phyloP scores from a whole-genome alignment of 2,888 invertebrate genomes.

The Isotomurus palustris region DNA sequence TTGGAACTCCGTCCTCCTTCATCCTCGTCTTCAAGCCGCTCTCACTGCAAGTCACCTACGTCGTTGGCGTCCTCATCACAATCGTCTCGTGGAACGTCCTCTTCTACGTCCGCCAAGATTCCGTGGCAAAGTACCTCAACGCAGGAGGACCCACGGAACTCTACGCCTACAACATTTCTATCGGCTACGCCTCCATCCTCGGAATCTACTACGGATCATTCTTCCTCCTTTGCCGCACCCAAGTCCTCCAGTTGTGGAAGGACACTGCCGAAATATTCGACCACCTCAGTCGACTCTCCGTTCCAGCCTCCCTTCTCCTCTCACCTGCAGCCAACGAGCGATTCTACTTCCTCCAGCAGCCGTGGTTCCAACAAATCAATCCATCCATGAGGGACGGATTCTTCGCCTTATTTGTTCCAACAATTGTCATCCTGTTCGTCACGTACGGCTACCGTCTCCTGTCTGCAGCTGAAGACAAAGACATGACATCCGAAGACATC shows the following conservation, averaged over 20 bases:
- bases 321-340: neutral
- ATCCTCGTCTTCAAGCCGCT: neutral
- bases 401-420: slow-evolving; percentile 13
- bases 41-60: neutral
- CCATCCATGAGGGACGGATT: neutral
- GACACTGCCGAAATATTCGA: slow-evolving; percentile 2
- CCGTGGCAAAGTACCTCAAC: slow-evolving; percentile 14
- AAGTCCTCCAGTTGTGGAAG: slow-evolving; percentile 21
- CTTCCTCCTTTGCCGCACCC: slow-evolving; percentile 5
- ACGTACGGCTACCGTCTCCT: slow-evolving; percentile 3
- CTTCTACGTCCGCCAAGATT: slow-evolving; percentile 12
- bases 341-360: neutral
- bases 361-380: slow-evolving; percentile 6
- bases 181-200: slow-evolving; percentile 9
- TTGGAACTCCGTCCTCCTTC: neutral
- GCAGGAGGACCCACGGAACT: slow-evolving; percentile 17
- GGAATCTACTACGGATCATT: slow-evolving; percentile 15
- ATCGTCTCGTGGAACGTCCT: slow-evolving; percentile 20
- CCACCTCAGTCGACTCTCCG: too few species aligned
- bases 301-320: neutral
- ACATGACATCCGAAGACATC: neutral
- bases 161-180: slow-evolving; percentile 19
- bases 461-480: slow-evolving; percentile 6
- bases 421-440: slow-evolving; percentile 4
- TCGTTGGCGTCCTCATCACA: slow-evolving; percentile 6